Evolutionary conservation across 2,797 vertebrate genomes (phyloP).

Genomic region (Microctenopoma steveboyesi): DNA sequence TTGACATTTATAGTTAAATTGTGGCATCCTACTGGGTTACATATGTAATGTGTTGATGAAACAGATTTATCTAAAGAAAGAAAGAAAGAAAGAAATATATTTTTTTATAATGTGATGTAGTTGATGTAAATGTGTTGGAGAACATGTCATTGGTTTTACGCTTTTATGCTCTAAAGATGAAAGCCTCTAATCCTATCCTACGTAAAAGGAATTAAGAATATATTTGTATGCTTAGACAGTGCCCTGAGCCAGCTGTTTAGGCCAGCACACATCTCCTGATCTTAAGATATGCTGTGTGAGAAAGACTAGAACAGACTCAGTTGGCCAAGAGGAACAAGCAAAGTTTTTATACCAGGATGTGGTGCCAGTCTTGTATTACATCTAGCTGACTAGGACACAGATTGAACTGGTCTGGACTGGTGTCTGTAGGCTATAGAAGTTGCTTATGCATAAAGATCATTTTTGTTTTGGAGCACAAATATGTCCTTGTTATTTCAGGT

Average conservation of each 20-base stretch:
- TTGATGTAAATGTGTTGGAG: neutral
- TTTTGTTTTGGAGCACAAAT: neutral
- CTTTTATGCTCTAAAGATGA: conserved; percentile 35
- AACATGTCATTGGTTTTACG: conserved; percentile 13
- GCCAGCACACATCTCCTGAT: neutral
- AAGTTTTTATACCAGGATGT: conserved; percentile 3
- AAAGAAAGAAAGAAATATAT: too few relatives aligned
- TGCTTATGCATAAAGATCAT: neutral
- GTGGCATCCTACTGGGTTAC: neutral
- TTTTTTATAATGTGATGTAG: too few relatives aligned
- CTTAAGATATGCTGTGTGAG: conserved; percentile 17
- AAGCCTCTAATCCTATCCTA: conserved; percentile 48
- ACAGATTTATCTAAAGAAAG: neutral
- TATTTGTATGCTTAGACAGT: conserved; percentile 12
- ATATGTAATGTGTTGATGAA: neutral
- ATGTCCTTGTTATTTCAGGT: neutral
- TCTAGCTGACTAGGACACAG: conserved; percentile 12
- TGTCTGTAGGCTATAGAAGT: conserved; percentile 5
- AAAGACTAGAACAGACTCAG: conserved; percentile 6
- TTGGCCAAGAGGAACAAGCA: neutral
- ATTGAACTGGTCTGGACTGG: conserved; percentile 38
- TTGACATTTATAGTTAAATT: neutral
- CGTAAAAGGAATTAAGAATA: conserved; percentile 47
- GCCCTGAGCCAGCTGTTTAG: conserved; percentile 29
- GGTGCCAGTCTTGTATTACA: conserved; percentile 62